Evolutionary conservation across 2,113 vertebrate genomes (phyloP).

Genomic region (Ameiurus melas): DNA sequence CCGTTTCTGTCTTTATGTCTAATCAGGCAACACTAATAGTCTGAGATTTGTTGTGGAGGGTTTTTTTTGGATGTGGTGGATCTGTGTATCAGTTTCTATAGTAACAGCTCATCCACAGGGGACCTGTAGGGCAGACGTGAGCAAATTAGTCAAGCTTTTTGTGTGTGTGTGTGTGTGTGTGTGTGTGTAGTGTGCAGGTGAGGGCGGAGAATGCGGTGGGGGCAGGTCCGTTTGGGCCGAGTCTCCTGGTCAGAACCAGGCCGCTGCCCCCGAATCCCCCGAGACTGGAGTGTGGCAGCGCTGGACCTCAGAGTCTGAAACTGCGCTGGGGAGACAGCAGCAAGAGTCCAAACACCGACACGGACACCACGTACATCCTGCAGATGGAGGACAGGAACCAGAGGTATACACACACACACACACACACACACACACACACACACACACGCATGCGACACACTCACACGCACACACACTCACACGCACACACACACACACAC

Average conservation of each 20-base stretch:
- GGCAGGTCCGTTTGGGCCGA: slow-evolving; percentile 83
- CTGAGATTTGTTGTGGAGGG: not conserved
- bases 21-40: not conserved
- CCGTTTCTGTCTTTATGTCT: not conserved
- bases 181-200: slow-evolving; percentile 80
- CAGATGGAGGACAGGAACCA: slow-evolving; percentile 94
- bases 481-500: not conserved
- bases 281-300: slow-evolving; percentile 88
- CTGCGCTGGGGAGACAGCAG: slow-evolving; percentile 93
- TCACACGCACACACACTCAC: not conserved
- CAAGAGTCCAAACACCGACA: slow-evolving; percentile 70
- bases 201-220: slow-evolving; percentile 93
- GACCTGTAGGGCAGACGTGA: not conserved
- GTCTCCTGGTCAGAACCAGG: slow-evolving; percentile 84
- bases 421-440: slow-evolving; percentile 2
- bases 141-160: not conserved
- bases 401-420: slow-evolving; percentile 73
- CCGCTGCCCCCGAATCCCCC: slow-evolving; percentile 90
- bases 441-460: too few species aligned
- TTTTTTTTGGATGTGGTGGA: not conserved
- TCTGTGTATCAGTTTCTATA: not conserved
- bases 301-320: slow-evolving; percentile 96
- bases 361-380: slow-evolving; percentile 84
- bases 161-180: not conserved
- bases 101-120: not conserved